Percentiles rank a stretch among this genome's conserved stretches.
These are phyloP conservation scores for Girardia tigrina DNA, from an alignment of 2,888 invertebrate species.

Conservation along the genomic window DNA sequence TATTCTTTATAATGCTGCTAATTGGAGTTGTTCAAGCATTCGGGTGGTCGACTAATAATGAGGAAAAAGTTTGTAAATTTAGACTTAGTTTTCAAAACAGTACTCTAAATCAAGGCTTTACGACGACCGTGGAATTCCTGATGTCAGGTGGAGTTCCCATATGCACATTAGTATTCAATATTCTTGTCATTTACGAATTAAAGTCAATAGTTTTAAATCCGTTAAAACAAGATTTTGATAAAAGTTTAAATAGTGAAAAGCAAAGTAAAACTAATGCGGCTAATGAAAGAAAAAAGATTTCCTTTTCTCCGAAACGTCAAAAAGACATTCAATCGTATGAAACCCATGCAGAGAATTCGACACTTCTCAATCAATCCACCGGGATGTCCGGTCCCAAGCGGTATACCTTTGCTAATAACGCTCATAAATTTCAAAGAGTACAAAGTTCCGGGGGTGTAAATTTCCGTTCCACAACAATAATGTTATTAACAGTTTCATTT, in stretches of 20 bases:
- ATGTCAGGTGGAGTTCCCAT: conserved; percentile 45
- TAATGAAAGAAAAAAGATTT: neutral
- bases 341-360: neutral
- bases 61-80: conserved; percentile 40
- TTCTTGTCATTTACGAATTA: conserved; percentile 47
- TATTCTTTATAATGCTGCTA: conserved; percentile 39
- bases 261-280: neutral
- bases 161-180: conserved; percentile 45
- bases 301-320: neutral
- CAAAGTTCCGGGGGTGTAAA: neutral
- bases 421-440: neutral
- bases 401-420: neutral
- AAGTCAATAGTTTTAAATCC: conserved; percentile 39
- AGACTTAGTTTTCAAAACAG: conserved; percentile 43
- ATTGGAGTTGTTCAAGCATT: conserved; percentile 42
- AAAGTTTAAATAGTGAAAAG: neutral
- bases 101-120: neutral
- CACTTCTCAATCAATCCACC: neutral
- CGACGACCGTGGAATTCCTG: conserved; percentile 41
- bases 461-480: conserved; percentile 43
- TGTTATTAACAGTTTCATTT: conserved; percentile 47
- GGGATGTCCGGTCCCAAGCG: neutral
- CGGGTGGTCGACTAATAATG: conserved; percentile 43
- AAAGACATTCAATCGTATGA: neutral
- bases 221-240: neutral